Evolutionary conservation across 2,888 invertebrate species (phyloP).

Genomic region (Plagodis dolabraria): DNA sequence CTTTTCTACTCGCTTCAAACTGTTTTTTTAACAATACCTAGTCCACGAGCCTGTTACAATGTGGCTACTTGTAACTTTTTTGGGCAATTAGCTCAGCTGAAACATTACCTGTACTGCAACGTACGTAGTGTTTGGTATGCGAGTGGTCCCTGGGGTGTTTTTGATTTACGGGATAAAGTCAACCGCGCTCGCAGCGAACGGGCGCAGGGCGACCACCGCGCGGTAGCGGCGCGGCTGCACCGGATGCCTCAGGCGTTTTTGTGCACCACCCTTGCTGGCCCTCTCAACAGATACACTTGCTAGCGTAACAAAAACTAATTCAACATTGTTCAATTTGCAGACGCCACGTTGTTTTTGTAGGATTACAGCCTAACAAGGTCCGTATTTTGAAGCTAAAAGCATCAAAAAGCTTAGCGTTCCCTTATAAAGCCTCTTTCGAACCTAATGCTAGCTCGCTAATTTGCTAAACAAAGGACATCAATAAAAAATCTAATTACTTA

Average conservation of each 20-base stretch:
- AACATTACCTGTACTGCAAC: conserved; percentile 37
- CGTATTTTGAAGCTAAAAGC: too few relatives aligned
- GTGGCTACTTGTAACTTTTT: conserved; percentile 18
- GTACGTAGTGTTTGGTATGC: conserved; percentile 20
- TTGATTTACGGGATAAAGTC: conserved; percentile 79
- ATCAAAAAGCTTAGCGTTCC: too few relatives aligned
- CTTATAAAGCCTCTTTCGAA: too few relatives aligned
- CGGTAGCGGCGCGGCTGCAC: conserved; percentile 46
- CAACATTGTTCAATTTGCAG: conserved; percentile 33
- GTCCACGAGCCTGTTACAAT: conserved; percentile 22
- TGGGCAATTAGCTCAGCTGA: conserved; percentile 34
- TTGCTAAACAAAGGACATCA: too few relatives aligned
- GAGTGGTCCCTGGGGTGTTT: conserved; percentile 72
- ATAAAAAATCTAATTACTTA: too few relatives aligned
- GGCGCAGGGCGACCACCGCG: conserved; percentile 46
- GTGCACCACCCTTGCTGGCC: conserved; percentile 49
- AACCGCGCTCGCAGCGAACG: conserved; percentile 47
- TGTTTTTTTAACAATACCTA: conserved; percentile 13
- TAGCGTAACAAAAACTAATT: conserved; percentile 52
- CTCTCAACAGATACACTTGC: conserved; percentile 57
- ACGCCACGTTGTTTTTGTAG: conserved; percentile 4
- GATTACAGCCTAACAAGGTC: too few relatives aligned
- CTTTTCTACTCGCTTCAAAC: conserved; percentile 41
- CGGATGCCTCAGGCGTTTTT: conserved; percentile 70
- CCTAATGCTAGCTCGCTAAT: too few relatives aligned